Conservation (phyloP, 2,888 invertebrate species). For the Sclerodermus sp. region DNA sequence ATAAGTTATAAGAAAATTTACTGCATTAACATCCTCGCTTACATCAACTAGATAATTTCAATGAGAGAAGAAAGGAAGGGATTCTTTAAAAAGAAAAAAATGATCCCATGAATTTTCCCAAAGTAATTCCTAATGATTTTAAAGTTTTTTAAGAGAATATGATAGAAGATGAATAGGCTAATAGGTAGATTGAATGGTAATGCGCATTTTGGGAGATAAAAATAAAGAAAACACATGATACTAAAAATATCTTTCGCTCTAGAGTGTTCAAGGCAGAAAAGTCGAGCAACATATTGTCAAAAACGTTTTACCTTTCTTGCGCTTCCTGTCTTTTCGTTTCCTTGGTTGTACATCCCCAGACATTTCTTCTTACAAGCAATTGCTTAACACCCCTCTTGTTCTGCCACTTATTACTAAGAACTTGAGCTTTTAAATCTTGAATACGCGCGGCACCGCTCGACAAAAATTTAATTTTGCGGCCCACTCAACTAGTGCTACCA, state of each 20-base stretch:
- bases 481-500: constrained; percentile 15
- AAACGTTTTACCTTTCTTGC: constrained; percentile 71
- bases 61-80: no score
- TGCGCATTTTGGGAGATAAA: constrained; percentile 24
- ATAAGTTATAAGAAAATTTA: no score
- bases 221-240: constrained; percentile 27
- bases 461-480: constrained; percentile 29
- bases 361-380: constrained; percentile 62
- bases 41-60: no score
- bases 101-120: no score
- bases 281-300: constrained; percentile 9
- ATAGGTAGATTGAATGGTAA: constrained; percentile 13
- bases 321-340: constrained; percentile 82
- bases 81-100: no score
- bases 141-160: constrained; percentile 1
- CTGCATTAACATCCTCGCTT: no score
- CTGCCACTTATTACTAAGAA: constrained; percentile 3
- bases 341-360: constrained; percentile 86
- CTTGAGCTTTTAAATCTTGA: constrained; percentile 23
- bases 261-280: constrained; percentile 39
- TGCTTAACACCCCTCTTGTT: constrained; percentile 4
- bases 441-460: constrained; percentile 20
- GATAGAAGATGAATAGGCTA: background rate
- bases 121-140: background rate
- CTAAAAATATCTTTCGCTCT: constrained; percentile 43